Evolutionary conservation across 2,888 invertebrate genomes (phyloP).

Genomic region (Mycalesis mineus): DNA sequence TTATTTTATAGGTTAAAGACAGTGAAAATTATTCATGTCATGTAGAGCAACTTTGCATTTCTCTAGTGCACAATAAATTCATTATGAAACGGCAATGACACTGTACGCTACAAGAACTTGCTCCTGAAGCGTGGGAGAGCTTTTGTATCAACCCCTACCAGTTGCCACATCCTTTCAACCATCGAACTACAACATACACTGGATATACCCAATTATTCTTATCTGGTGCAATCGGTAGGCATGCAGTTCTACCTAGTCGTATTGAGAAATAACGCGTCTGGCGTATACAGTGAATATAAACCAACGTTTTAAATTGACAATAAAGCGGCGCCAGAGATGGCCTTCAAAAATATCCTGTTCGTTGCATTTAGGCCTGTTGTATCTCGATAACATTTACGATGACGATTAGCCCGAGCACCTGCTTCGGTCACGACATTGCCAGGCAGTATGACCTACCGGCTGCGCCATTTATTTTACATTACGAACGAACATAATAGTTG

Average conservation of each 20-base stretch:
- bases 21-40: too few relatives aligned
- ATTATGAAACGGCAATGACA: not conserved
- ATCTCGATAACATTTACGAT: constrained; percentile 4
- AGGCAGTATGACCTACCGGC: constrained; percentile 14
- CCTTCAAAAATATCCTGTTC: not conserved
- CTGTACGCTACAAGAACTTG: not conserved
- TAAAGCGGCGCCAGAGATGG: not conserved
- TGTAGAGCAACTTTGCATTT: too few relatives aligned
- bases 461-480: constrained; percentile 14
- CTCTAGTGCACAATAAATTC: too few relatives aligned
- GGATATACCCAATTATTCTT: not conserved
- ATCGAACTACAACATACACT: not conserved
- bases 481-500: not conserved
- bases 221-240: too few relatives aligned
- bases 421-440: constrained; percentile 17
- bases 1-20: too few relatives aligned
- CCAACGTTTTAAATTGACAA: too few relatives aligned
- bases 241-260: too few relatives aligned
- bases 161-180: not conserved
- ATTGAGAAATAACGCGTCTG: too few relatives aligned
- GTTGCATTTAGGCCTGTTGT: not conserved
- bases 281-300: too few relatives aligned
- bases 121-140: not conserved
- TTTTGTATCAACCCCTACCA: not conserved
- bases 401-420: constrained; percentile 12